Conservation (phyloP, 2,113 vertebrate genomes). For the Bubalus kerabau region DNA sequence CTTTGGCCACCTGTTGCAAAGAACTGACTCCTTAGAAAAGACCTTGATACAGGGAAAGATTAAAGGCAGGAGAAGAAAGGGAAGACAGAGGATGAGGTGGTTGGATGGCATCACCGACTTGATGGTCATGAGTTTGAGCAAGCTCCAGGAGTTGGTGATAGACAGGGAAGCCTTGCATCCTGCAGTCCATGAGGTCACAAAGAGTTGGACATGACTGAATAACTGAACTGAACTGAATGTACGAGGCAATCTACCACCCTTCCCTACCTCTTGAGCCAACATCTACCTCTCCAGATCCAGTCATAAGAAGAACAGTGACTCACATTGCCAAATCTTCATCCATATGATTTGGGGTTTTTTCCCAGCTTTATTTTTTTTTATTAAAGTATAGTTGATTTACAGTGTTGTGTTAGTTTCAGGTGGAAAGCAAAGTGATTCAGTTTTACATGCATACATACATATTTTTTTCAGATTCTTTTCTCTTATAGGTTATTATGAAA, state of each 20-base stretch:
- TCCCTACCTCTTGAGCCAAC: too few species aligned
- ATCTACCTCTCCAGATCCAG: background rate
- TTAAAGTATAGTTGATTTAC: background rate
- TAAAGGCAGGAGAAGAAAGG: background rate
- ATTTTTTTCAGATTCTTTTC: background rate
- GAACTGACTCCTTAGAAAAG: background rate
- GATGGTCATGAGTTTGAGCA: background rate
- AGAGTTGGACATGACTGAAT: rapidly evolving
- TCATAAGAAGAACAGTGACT: background rate
- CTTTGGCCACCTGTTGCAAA: background rate
- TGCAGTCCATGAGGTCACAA: background rate
- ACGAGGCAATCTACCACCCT: background rate
- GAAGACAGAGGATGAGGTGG: background rate
- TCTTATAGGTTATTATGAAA: background rate
- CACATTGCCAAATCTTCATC: background rate
- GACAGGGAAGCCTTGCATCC: background rate
- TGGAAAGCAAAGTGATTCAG: background rate
- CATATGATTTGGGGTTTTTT: background rate
- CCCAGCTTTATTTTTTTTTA: background rate
- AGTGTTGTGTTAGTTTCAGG: background rate
- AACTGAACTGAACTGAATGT: background rate
- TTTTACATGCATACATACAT: background rate
- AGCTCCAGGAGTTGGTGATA: background rate
- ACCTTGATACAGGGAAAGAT: background rate
- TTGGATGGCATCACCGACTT: background rate